Base-by-base conservation (phyloP, 1,140 invertebrate species). In the Cyclargus thomasi region DNA sequence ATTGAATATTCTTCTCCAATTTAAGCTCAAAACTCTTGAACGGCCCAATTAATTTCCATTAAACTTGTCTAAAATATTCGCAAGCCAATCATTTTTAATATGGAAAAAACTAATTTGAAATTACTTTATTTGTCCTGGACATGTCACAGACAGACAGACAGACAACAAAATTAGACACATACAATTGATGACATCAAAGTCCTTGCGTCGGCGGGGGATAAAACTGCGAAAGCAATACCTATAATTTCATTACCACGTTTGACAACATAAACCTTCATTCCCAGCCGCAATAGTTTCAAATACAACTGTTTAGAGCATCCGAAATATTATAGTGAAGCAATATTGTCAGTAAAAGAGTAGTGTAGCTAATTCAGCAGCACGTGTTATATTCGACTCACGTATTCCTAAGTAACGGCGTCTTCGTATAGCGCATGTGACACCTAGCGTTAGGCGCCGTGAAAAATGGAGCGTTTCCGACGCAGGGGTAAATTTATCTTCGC, bases 361-460 rank as follows among this genome's bases (percentile, higher is more conserved):
- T 67, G 65, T 62, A 81, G 82, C 84, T 88, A 88, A 88, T 88
- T 88, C 80, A 73, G 74, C 69, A 55, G 47, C 79, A 70, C 77
- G 67, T 71, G 81, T 73, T 78, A 75, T 78, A 90, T 86, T 87
- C 87, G 8, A 8, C 76, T 82, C 86, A 90, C 87, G 87, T 88
- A 78, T 55, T 68, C 74, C 66, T 90, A 87, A 90, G 83, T 88
- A 90, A 90, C 85, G 87, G 81, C 83, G 78, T 82, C 85, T 86
- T 83, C 83, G 83, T 77, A 76, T 68, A 74, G 79, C 77, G 83
- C 84, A 77, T 88, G 87, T 88, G 87, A 90, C 87, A 90, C 85
- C 87, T 85, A 88, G 81, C 83, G 85, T 87, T 90, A 90, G 87
- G 85, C 85, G 86, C 82, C 74, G 81, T 90, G 87, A 90, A 90